Conservation (phyloP, 2,113 vertebrate species). For the Sinosuthora webbiana region DNA sequence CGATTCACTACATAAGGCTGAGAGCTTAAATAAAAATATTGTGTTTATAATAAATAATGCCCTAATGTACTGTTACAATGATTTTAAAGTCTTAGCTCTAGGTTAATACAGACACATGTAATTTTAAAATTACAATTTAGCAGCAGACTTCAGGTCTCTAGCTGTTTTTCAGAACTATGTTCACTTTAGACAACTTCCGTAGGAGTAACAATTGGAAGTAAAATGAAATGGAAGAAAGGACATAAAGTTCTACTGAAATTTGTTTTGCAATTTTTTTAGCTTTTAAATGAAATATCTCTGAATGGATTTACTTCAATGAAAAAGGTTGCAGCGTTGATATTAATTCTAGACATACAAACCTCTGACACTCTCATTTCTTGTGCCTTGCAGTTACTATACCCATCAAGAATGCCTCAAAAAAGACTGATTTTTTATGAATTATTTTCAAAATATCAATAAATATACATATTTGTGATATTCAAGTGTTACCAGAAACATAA, state of each 20-base stretch:
- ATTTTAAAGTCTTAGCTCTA: not conserved
- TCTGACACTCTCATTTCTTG: not conserved
- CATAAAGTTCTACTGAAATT: not conserved
- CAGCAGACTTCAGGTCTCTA: not conserved
- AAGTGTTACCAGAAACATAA: not conserved
- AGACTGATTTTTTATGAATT: not conserved
- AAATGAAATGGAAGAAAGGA: not conserved
- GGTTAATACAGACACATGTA: accelerated
- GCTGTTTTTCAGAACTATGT: not conserved
- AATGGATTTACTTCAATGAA: not conserved
- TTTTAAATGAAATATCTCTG: not conserved
- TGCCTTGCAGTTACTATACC: not conserved
- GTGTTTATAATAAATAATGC: not conserved
- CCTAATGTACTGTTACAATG: not conserved
- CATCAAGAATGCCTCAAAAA: not conserved
- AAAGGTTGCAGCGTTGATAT: not conserved
- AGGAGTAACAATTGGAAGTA: not conserved
- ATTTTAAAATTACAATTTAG: not conserved
- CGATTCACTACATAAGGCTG: not conserved
- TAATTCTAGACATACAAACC: not conserved
- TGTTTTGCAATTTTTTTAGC: not conserved
- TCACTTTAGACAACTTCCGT: not conserved
- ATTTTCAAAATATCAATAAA: not conserved
- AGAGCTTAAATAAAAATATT: not conserved
- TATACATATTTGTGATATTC: accelerated